These are phyloP conservation scores for Limenitis arthemis DNA, from an alignment of 2,888 invertebrate genomes.

Conservation along the genomic window DNA sequence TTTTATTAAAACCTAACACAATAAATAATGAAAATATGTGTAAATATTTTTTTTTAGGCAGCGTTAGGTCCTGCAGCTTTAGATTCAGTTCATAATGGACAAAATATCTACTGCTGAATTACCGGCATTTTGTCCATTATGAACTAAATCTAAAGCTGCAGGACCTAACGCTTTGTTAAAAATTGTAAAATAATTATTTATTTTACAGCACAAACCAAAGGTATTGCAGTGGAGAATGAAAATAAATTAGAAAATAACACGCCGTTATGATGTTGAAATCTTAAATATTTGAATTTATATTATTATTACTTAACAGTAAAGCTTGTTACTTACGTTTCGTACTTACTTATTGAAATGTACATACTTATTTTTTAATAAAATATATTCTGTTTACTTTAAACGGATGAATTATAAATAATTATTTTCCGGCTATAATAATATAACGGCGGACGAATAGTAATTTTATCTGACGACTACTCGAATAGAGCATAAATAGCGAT, in stretches of 20 bases:
- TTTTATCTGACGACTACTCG: no score
- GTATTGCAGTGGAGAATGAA: slow-evolving; percentile 1
- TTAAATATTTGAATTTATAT: neutral
- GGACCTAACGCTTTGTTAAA: slow-evolving; percentile 73
- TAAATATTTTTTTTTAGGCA: slow-evolving; percentile 57
- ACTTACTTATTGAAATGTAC: neutral
- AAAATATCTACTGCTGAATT: no score
- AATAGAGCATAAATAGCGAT: no score
- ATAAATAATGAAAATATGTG: neutral
- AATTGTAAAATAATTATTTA: neutral
- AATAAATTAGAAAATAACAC: slow-evolving; percentile 6
- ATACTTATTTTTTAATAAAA: neutral
- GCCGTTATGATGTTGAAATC: slow-evolving; percentile 5
- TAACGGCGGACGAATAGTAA: no score
- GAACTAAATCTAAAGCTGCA: slow-evolving; percentile 72
- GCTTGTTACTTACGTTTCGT: neutral
- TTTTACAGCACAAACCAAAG: slow-evolving; percentile 20
- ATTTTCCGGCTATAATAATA: no score
- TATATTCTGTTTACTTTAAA: no score
- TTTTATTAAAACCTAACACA: no score
- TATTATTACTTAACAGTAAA: neutral
- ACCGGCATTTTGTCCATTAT: slow-evolving; percentile 37
- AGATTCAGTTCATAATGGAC: slow-evolving; percentile 58
- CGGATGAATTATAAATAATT: no score
- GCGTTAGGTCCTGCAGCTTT: slow-evolving; percentile 80